Base-by-base conservation (phyloP, 2,888 invertebrate species). In the Lordiphosa fenestrarum region DNA sequence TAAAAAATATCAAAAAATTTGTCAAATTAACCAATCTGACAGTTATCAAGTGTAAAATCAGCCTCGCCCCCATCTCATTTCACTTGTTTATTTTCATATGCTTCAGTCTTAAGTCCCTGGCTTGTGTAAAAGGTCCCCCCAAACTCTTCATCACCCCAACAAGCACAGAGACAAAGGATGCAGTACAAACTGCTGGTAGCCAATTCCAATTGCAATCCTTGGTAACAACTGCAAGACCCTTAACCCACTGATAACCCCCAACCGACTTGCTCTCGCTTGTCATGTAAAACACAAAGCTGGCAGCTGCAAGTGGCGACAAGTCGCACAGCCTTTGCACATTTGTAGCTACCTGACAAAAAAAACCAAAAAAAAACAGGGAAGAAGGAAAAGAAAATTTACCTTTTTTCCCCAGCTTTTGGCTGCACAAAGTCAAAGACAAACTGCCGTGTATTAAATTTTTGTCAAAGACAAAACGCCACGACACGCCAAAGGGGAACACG, bases 381-480 rank as follows among this genome's bases (percentile, higher is more conserved):
- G 15, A 15, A 15, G 15, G 9, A 9, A 56, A 41, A 61, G 9
- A 9, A 56, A 41, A 61, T 67, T 46, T 53, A 44, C 37, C 30
- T 60, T 37, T 40, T 40, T 9, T 12, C 21, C 12, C 13, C 23
- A 25, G 7, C 48, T 46, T 21, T 39, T 33, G 37, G 53, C 15
- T 37, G 52, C 21, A 62, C 66, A 69, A 69, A 69, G 76, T 68
- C 67, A 64, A 70, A 84, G 84, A 84, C 84, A 82, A 82, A 82
- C 80, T 82, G 72, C 72, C 68, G 80, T 71, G 83, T 80, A 84
- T 82, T 84, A 82, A 69, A 84, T 80, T 82, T 72, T 69, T 80
- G 82, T 59, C 72, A 76, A 84, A 84, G 83, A 84, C 84, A 81
- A 84, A 80, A 84, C 81, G 80, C 74, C 66, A 63, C 74, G 58